These are phyloP conservation scores for Cercopithecus petaurista DNA, from an alignment of 2,797 vertebrate species.

Conservation along the genomic window DNA sequence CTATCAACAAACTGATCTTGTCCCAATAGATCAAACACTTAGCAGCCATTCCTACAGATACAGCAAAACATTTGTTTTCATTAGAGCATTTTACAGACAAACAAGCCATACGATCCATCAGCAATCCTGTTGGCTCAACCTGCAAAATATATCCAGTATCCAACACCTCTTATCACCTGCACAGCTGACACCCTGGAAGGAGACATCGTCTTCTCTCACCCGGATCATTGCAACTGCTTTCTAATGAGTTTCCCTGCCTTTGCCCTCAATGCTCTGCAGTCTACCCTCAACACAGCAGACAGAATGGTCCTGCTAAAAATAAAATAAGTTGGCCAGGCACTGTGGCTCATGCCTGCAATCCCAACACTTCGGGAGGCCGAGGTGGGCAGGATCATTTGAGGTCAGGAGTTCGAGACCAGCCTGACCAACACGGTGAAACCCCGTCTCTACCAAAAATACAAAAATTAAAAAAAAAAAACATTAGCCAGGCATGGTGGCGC, in stretches of 20 bases:
- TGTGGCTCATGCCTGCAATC: not conserved
- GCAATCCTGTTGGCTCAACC: not conserved
- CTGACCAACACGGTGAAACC: not conserved
- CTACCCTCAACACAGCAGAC: not conserved
- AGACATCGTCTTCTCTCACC: accelerated
- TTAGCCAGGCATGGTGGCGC: not conserved
- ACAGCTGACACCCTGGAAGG: not conserved
- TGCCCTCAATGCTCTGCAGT: not conserved
- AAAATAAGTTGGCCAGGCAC: not conserved
- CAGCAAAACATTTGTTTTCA: constrained; percentile 6
- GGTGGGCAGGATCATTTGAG: not conserved
- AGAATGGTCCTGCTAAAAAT: not conserved
- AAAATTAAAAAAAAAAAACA: not conserved
- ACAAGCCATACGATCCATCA: not conserved
- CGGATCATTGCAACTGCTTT: not conserved
- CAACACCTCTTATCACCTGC: not conserved
- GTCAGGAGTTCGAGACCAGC: not conserved
- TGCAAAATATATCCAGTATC: not conserved
- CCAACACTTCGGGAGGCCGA: not conserved
- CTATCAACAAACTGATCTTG: not conserved
- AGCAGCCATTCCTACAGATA: not conserved
- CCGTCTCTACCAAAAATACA: not conserved
- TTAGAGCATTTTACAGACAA: not conserved
- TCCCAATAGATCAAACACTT: constrained; percentile 12
- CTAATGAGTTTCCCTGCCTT: not conserved